Percentiles rank a stretch among this genome's conserved stretches.
Conservation (phyloP, 2,797 vertebrate genomes). For the Coluber constrictor region DNA sequence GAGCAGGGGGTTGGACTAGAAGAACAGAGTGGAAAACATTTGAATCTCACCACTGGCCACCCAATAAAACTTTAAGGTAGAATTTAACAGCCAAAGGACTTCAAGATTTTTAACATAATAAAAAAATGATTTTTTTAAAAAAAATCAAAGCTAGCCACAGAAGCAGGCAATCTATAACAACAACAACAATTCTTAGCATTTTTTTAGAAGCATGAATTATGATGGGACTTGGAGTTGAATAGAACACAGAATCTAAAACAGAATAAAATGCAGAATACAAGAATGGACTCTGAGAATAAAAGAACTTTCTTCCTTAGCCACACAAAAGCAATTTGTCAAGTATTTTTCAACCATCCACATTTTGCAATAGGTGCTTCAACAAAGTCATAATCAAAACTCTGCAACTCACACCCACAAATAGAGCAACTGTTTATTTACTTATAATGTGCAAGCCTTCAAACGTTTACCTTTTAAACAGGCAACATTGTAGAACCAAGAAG, state of each 20-base stretch:
- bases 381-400: neutral
- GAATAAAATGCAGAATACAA: neutral
- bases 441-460: neutral
- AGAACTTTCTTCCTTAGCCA: neutral
- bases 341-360: neutral
- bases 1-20: neutral
- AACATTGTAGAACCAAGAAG: neutral
- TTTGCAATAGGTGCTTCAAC: neutral
- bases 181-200: neutral
- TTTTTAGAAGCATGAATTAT: neutral
- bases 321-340: neutral
- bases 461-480: neutral
- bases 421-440: neutral
- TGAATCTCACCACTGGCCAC: neutral
- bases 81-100: neutral
- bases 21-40: too few species aligned
- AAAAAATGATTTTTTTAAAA: neutral
- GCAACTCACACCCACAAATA: neutral
- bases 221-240: neutral
- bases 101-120: neutral
- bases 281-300: neutral
- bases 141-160: neutral
- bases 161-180: neutral
- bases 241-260: neutral
- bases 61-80: neutral